Conservation (phyloP, 2,113 vertebrate genomes). For the Rissa tridactyla region DNA sequence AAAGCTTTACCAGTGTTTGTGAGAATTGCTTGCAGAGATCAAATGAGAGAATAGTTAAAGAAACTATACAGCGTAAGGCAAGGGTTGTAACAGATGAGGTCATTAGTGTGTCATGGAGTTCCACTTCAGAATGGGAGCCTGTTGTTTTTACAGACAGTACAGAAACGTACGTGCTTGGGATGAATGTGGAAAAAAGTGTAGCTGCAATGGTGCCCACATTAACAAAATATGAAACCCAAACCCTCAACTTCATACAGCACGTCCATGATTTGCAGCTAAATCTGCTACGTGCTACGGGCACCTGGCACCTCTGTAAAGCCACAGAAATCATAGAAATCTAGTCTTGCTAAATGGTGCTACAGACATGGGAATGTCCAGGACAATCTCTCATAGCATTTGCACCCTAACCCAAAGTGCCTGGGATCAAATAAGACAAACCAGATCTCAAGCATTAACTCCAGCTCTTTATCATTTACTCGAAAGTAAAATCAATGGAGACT, state of each 20-base stretch:
- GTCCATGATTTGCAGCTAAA: background rate
- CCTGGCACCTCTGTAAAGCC: background rate
- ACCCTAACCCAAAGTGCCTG: background rate
- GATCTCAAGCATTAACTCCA: background rate
- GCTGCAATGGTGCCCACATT: background rate
- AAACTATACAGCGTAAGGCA: background rate
- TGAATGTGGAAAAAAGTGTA: accelerated
- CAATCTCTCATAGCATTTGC: background rate
- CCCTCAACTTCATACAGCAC: background rate
- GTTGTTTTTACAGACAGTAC: background rate
- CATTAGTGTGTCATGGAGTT: accelerated
- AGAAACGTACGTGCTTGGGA: accelerated
- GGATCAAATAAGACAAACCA: background rate
- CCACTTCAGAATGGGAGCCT: background rate
- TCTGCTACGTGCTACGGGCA: background rate
- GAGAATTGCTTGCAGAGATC: background rate
- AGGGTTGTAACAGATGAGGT: background rate
- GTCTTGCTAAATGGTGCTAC: background rate
- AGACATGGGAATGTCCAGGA: background rate
- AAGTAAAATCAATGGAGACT: background rate
- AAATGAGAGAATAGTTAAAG: background rate
- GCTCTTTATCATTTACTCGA: background rate
- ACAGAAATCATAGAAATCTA: background rate
- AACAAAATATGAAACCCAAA: background rate
- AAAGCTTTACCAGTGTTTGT: background rate